These are phyloP conservation scores for Paraescarpia echinospica DNA, from an alignment of 1,140 invertebrate species.

Conservation along the genomic window DNA sequence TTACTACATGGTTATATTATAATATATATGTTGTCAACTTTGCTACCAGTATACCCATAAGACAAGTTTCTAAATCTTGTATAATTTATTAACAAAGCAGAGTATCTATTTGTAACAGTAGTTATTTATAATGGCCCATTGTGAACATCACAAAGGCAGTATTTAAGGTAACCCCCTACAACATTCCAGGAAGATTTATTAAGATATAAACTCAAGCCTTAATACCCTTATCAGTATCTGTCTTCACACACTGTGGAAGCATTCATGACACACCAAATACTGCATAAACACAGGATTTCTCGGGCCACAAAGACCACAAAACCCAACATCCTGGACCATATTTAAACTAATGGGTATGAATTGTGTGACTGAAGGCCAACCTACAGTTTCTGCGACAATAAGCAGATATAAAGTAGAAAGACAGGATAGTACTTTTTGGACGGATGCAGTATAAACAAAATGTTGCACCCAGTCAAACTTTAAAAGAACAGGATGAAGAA, in stretches of 20 bases:
- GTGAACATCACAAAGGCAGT: neutral
- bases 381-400: too few relatives aligned
- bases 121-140: neutral
- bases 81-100: too few relatives aligned
- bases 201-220: neutral
- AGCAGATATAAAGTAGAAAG: neutral
- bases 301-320: too few relatives aligned
- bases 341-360: neutral
- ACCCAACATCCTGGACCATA: neutral
- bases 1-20: too few relatives aligned
- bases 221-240: neutral
- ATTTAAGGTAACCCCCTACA: neutral
- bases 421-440: neutral
- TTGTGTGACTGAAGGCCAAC: neutral
- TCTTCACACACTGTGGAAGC: neutral
- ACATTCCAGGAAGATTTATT: too few relatives aligned
- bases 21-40: too few relatives aligned
- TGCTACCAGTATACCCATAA: too few relatives aligned
- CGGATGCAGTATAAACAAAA: neutral
- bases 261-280: neutral
- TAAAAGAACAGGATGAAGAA: neutral
- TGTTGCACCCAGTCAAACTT: neutral
- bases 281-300: neutral
- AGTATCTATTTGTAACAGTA: too few relatives aligned
- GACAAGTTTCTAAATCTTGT: too few relatives aligned